Evolutionary conservation across 2,888 invertebrate species (phyloP).

Genomic region (Nemurella pictetii): DNA sequence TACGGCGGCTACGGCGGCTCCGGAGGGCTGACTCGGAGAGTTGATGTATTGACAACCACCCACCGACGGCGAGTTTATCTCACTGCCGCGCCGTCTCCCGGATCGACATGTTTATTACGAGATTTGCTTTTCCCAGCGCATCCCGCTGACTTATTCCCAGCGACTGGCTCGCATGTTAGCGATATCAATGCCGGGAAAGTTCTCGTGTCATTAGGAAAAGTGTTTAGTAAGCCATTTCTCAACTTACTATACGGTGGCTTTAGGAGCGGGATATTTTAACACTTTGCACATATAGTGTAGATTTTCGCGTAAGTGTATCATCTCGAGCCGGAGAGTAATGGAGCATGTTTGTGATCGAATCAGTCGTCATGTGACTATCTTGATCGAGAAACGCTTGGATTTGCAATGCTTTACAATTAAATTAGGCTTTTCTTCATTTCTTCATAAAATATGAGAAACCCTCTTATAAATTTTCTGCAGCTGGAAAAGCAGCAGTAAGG

Average conservation of each 20-base stretch:
- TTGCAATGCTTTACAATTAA: no score
- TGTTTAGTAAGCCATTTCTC: background rate
- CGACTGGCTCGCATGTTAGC: background rate
- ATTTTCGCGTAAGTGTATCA: no score
- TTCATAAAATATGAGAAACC: no score
- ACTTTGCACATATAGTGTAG: no score
- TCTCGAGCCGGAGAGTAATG: no score
- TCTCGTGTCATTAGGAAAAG: background rate
- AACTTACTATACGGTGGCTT: background rate
- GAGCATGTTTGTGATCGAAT: no score
- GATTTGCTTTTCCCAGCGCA: background rate
- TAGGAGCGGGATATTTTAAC: no score
- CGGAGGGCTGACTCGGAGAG: background rate
- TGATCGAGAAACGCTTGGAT: no score
- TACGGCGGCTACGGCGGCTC: no score
- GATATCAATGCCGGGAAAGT: background rate
- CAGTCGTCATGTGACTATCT: no score
- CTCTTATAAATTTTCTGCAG: background rate
- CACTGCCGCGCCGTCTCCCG: background rate
- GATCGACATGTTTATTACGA: conserved; percentile 22
- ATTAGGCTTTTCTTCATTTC: no score
- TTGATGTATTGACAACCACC: conserved; percentile 15
- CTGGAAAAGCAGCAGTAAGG: background rate
- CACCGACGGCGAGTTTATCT: background rate
- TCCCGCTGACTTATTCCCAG: background rate